Evolutionary conservation across 2,113 vertebrate species (phyloP).

Genomic region (Rhinoptilus africanus): DNA sequence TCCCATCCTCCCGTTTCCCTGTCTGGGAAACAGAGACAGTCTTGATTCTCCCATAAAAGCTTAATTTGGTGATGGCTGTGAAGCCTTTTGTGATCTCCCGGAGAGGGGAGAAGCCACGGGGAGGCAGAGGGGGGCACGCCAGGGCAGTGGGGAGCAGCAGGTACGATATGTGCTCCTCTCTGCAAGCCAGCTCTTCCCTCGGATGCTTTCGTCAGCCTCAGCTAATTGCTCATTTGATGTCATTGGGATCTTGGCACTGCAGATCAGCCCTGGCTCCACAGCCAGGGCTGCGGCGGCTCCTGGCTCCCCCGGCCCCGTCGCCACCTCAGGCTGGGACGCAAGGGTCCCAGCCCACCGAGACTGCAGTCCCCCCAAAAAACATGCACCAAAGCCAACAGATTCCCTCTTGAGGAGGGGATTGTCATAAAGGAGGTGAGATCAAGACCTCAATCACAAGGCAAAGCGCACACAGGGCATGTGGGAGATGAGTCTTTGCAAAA

Average conservation of each 20-base stretch:
- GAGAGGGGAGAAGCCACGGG: neutral
- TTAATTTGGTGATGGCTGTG: neutral
- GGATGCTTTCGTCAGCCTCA: neutral
- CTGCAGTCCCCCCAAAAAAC: neutral
- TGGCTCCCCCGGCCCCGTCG: rapidly evolving
- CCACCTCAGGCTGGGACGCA: rapidly evolving
- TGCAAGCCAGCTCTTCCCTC: neutral
- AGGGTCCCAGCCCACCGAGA: neutral
- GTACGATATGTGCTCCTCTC: neutral
- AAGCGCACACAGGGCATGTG: rapidly evolving
- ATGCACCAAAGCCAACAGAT: neutral
- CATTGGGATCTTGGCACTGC: neutral
- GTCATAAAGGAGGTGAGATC: neutral
- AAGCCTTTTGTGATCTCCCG: neutral
- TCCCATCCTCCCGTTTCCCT: neutral
- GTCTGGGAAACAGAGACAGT: neutral
- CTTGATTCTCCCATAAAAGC: neutral
- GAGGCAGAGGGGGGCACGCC: rapidly evolving
- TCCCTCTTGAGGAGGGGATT: neutral
- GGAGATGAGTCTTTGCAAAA: neutral
- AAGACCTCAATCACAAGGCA: neutral
- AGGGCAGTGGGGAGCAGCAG: neutral
- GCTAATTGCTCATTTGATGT: neutral
- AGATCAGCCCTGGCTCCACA: neutral
- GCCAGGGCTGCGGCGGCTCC: neutral